These are phyloP conservation scores for Salmo trutta DNA, from an alignment of 2,797 vertebrate genomes.

Conservation along the genomic window DNA sequence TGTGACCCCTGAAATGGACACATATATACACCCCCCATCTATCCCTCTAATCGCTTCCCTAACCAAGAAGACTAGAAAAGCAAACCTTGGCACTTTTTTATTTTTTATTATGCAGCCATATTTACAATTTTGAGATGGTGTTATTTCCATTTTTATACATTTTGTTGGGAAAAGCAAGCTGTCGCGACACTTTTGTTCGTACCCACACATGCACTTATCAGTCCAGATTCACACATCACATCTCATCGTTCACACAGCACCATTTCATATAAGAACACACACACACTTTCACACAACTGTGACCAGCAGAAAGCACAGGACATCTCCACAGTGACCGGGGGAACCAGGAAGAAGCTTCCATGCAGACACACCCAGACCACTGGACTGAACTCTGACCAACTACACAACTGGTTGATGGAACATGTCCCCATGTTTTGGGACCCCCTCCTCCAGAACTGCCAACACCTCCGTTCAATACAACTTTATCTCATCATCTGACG, in stretches of 20 bases:
- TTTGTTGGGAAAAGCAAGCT: slow-evolving; percentile 13
- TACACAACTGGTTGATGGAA: neutral
- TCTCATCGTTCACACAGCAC: too few species aligned
- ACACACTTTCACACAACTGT: neutral
- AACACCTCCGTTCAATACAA: neutral
- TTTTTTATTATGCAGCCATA: slow-evolving; percentile 64
- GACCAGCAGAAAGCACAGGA: neutral
- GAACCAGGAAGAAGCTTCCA: neutral
- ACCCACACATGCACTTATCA: neutral
- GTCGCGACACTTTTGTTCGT: slow-evolving; percentile 23
- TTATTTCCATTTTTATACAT: slow-evolving; percentile 18
- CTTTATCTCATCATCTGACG: slow-evolving; percentile 1
- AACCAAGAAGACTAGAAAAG: slow-evolving; percentile 37
- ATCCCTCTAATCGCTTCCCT: slow-evolving; percentile 9
- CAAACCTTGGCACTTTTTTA: slow-evolving; percentile 57
- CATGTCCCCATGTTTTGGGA: neutral
- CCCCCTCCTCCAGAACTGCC: neutral
- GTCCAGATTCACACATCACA: slow-evolving; percentile 14
- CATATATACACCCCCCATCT: too few species aligned
- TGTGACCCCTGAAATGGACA: slow-evolving; percentile 70
- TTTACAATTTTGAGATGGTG: slow-evolving; percentile 25
- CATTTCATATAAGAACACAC: neutral
- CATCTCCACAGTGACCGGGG: neutral
- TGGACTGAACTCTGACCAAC: neutral
- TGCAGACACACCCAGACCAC: neutral